Evolutionary conservation across 2,888 invertebrate species (phyloP), one percentile per base, ranked within the genome.

Genomic region (Hymenopus coronatus): DNA sequence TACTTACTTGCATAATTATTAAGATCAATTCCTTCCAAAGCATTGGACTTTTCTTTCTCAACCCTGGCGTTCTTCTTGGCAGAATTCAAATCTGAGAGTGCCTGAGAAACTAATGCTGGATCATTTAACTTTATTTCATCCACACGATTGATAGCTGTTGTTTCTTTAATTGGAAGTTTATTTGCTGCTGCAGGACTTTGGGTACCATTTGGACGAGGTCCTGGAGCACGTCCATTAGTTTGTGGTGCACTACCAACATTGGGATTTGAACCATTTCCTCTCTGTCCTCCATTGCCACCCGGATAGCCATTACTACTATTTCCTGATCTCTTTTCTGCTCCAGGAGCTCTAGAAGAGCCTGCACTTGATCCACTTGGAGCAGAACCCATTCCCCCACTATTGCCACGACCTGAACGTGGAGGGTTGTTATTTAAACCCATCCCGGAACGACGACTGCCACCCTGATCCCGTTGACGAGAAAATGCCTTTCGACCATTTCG

Each of bases 91-190:
- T 94, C 94, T 33, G 93, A 93, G 46, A 94, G 92, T 2, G 93
- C 93, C 91, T 95, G 95, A 91, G 94, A 94, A n/a, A 95, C 94
- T 84, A 94, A 93, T 90, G 93, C 94, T 70, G 94, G 94, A 91
- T 95, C 94, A 91, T 93, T 93, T 28, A 94, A 92, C 90, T 95
- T 94, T n/a, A 95, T 94, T 89, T 94, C 94, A 90, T 95, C 94
- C 70, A 95, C 93, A 83, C 94, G 93, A 91, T 94, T 94, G 14
- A 94, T 94, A 88, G 92, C 91, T 70, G 91, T 87, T 7, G 88
- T 90, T 46, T 92, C 94, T 91, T 93, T 94, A 89, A 93, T 93
- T 3, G 92, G 30, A 25, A 88, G 83, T 83, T 90, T 90, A 25
- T 33, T 87, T 90, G 91, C 90, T 46, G 28, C 88, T 83, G 90